Conservation (phyloP, 2,888 invertebrate species). For the Gymnocheta viridis region DNA sequence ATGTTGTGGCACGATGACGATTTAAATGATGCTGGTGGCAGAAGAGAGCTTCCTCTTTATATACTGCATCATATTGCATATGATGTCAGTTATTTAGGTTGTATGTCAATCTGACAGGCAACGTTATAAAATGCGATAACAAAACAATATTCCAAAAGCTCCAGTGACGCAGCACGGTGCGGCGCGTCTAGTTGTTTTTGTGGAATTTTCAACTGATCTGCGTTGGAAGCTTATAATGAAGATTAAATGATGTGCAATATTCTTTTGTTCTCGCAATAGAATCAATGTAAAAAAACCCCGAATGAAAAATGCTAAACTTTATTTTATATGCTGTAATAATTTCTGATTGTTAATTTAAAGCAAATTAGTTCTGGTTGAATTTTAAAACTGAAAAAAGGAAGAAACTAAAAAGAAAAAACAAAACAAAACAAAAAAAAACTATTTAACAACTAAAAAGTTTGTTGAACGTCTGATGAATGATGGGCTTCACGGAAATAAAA, state of each 20-base stretch:
- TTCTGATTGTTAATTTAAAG: constrained; percentile 62
- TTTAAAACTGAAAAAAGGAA: constrained; percentile 44
- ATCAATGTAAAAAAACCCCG: constrained; percentile 49
- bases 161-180: background rate
- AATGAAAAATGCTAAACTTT: constrained; percentile 42
- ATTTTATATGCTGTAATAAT: constrained; percentile 55
- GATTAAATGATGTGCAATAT: constrained; percentile 66
- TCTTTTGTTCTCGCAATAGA: constrained; percentile 59
- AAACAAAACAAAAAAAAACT: constrained; percentile 1
- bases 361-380: constrained; percentile 62
- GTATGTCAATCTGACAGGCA: constrained; percentile 58
- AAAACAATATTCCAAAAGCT: constrained; percentile 9
- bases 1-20: constrained; percentile 12
- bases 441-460: constrained; percentile 58
- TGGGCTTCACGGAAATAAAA: constrained; percentile 15
- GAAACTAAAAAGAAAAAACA: constrained; percentile 6
- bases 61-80: background rate
- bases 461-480: constrained; percentile 58
- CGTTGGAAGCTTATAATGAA: constrained; percentile 60
- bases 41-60: background rate
- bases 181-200: background rate
- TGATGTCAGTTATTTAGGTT: constrained; percentile 40
- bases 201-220: constrained; percentile 49
- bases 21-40: background rate
- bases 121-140: constrained; percentile 34